phyloP scores from a whole-genome alignment of 2,888 invertebrate species.

The Oxyteleia sp. region DNA sequence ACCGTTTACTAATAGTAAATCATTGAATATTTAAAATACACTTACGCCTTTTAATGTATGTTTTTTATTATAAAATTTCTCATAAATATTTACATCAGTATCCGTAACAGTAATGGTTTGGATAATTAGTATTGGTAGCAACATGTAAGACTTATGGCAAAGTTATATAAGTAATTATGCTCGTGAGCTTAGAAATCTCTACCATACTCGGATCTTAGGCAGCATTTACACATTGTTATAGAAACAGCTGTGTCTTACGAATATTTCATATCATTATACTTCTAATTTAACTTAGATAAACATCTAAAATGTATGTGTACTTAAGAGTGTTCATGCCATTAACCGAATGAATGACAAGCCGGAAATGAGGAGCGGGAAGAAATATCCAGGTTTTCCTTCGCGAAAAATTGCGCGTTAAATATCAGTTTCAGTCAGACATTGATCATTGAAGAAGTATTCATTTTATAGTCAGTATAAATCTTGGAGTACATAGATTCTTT shows the following conservation, averaged over 20 bases:
- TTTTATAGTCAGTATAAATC: too few relatives aligned
- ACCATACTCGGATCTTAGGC: conserved; percentile 39
- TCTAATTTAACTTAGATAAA: conserved; percentile 65
- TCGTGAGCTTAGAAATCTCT: conserved; percentile 62
- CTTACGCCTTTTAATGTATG: conserved; percentile 33
- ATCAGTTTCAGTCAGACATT: conserved; percentile 38
- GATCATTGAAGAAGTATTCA: conserved; percentile 28
- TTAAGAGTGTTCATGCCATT: conserved; percentile 47
- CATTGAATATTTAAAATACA: conserved; percentile 21
- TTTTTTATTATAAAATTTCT: conserved; percentile 41
- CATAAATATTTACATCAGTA: conserved; percentile 51
- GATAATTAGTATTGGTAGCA: conserved; percentile 54
- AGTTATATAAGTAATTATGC: conserved; percentile 67
- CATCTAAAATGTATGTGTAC: conserved; percentile 55
- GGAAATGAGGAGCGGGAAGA: conserved; percentile 45
- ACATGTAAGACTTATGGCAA: conserved; percentile 47
- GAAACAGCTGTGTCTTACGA: conserved; percentile 60
- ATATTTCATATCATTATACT: conserved; percentile 63
- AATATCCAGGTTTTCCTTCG: conserved; percentile 18
- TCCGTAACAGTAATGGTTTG: conserved; percentile 30
- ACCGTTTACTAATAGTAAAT: conserved; percentile 20
- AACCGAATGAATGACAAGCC: conserved; percentile 63
- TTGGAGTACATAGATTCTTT: too few relatives aligned
- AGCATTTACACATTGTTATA: conserved; percentile 64
- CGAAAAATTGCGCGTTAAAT: conserved; percentile 34